A percentile compares a stretch with the other conserved stretches of the same genome.
Evolutionary conservation across 30 jellyfish, hydroid and myxozoan genomes (phyloP).

Genomic region (Pelagia noctiluca): DNA sequence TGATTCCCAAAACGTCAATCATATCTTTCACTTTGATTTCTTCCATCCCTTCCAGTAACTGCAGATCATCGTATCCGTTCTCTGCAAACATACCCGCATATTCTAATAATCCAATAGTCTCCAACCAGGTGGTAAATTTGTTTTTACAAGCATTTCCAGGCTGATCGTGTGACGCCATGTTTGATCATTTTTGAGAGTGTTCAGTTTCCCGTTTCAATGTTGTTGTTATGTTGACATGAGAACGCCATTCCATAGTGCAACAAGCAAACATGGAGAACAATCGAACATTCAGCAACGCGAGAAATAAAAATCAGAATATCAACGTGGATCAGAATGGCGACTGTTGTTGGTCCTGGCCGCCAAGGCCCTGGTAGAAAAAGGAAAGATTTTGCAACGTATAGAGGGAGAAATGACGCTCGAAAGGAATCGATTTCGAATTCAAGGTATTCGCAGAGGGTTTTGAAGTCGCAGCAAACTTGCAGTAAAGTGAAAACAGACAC

Average conservation of each 20-base stretch:
- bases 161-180: too few species aligned
- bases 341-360: slow-evolving; percentile 23
- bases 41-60: background rate
- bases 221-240: too few species aligned
- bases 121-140: too few species aligned
- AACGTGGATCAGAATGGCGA: slow-evolving; percentile 43
- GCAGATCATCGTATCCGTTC: background rate
- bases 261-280: too few species aligned
- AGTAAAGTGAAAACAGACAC: background rate
- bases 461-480: slow-evolving; percentile 34
- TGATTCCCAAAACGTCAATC: background rate
- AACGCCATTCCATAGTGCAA: too few species aligned
- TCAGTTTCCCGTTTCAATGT: too few species aligned
- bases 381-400: slow-evolving; percentile 7
- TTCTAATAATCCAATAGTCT: too few species aligned
- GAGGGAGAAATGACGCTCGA: slow-evolving; percentile 30
- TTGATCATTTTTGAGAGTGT: too few species aligned
- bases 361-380: slow-evolving; percentile 2
- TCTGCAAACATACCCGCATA: background rate
- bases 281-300: too few species aligned
- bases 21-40: background rate
- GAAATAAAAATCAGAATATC: too few species aligned
- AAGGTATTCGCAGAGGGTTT: slow-evolving; percentile 30
- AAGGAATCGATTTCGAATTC: slow-evolving; percentile 14
- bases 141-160: too few species aligned